Percentiles rank a stretch among this genome's conserved stretches.
These are phyloP conservation scores for Entelurus aequoreus DNA, from an alignment of 2,113 vertebrate genomes.

Conservation along the genomic window DNA sequence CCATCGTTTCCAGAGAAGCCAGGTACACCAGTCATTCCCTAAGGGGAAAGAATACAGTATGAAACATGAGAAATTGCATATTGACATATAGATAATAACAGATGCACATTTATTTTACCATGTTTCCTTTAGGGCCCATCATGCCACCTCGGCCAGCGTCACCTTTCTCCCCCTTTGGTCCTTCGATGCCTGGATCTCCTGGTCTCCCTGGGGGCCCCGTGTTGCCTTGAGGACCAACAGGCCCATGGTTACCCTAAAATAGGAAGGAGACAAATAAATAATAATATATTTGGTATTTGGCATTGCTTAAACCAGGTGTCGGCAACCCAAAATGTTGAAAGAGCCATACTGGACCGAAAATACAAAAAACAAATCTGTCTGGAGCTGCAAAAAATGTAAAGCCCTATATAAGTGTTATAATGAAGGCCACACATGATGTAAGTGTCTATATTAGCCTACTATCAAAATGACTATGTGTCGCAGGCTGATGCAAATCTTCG, in stretches of 20 bases:
- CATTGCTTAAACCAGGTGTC: no score
- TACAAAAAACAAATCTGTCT: no score
- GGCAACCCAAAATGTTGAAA: no score
- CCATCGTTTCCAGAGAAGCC: slow-evolving; percentile 88
- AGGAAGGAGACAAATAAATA: not conserved
- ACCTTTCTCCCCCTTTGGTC: slow-evolving; percentile 87
- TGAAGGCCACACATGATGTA: no score
- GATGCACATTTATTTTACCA: slow-evolving; percentile 62
- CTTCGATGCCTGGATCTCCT: slow-evolving; percentile 82
- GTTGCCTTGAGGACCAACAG: slow-evolving; percentile 78
- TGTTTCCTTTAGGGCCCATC: slow-evolving; percentile 82
- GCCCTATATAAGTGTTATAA: no score
- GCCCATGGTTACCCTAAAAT: slow-evolving; percentile 82
- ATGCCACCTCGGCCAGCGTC: slow-evolving; percentile 76
- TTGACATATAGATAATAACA: not conserved
- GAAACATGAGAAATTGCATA: slow-evolving; percentile 2
- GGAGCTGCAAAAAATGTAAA: no score
- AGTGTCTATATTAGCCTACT: no score
- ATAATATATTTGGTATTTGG: no score
- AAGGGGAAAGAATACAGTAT: not conserved
- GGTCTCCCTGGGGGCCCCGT: slow-evolving; percentile 77
- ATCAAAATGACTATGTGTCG: no score
- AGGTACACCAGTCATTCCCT: slow-evolving; percentile 88
- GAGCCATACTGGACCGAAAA: no score
- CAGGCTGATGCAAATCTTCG: no score